These are phyloP conservation scores for Urechis unicinctus DNA, from an alignment of 2,888 invertebrate genomes.

Conservation along the genomic window DNA sequence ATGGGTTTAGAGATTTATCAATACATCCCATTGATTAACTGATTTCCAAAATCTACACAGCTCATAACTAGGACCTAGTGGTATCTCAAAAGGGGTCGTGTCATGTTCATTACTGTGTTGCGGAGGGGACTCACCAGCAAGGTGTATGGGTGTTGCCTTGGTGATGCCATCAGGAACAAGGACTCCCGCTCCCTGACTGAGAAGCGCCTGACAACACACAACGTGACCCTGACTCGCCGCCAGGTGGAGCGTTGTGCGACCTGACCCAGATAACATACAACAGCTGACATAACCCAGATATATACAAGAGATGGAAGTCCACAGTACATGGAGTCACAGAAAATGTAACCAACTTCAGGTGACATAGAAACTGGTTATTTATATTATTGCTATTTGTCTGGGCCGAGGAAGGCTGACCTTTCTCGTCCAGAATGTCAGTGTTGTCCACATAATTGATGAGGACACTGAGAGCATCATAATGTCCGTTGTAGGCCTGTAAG, in stretches of 20 bases:
- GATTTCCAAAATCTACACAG: not conserved
- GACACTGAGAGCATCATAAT: slow-evolving; percentile 56
- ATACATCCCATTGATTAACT: no score
- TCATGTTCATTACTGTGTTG: not conserved
- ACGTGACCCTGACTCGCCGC: slow-evolving; percentile 58
- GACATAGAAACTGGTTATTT: not conserved
- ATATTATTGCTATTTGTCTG: not conserved
- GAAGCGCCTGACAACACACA: slow-evolving; percentile 57
- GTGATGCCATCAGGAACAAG: slow-evolving; percentile 53
- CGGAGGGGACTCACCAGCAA: slow-evolving; percentile 50
- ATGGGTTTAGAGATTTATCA: no score
- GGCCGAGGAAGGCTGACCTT: slow-evolving; percentile 48
- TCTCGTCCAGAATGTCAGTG: slow-evolving; percentile 56
- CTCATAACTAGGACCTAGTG: no score
- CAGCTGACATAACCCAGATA: not conserved
- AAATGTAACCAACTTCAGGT: not conserved
- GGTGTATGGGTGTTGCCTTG: slow-evolving; percentile 56
- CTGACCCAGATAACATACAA: slow-evolving; percentile 7
- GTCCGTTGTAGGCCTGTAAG: slow-evolving; percentile 56
- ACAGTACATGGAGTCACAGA: no score
- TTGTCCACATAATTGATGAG: slow-evolving; percentile 57
- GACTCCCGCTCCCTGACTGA: slow-evolving; percentile 58
- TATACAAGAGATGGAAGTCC: no score
- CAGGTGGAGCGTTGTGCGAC: slow-evolving; percentile 57
- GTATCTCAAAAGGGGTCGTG: no score